A percentile compares a stretch with the other conserved stretches of the same genome.
These are phyloP conservation scores for Phylloscopus trochiloides DNA, from an alignment of 2,113 vertebrate genomes.

Conservation along the genomic window DNA sequence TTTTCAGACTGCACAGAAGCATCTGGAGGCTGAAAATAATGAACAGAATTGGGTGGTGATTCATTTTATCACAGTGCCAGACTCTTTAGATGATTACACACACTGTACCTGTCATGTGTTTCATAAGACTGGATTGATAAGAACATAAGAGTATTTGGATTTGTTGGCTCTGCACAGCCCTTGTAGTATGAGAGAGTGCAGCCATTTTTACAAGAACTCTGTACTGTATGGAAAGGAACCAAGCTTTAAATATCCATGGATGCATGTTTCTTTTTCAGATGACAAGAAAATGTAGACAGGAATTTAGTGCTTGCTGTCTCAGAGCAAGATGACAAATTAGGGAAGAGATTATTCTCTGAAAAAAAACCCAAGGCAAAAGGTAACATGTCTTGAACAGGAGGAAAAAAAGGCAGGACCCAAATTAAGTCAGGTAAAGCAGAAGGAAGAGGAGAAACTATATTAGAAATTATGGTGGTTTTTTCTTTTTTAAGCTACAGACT, in stretches of 20 bases:
- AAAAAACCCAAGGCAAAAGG: background rate
- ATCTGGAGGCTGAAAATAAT: background rate
- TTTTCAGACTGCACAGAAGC: background rate
- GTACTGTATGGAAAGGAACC: background rate
- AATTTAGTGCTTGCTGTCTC: background rate
- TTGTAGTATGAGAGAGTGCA: background rate
- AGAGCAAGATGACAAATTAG: background rate
- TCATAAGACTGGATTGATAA: background rate
- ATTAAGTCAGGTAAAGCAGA: background rate
- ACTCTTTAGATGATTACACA: background rate
- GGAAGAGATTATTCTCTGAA: background rate
- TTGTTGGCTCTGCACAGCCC: background rate
- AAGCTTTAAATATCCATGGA: background rate
- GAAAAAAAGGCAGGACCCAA: background rate
- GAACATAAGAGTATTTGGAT: background rate
- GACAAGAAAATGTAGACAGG: background rate
- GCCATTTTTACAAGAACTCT: background rate
- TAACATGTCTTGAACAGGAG: background rate
- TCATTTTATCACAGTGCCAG: background rate
- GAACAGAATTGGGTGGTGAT: background rate
- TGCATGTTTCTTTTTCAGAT: background rate
- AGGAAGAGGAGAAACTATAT: background rate
- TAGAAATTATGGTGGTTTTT: background rate
- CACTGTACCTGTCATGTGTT: background rate
- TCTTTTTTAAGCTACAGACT: background rate